Evolutionary conservation across 2,888 invertebrate genomes (phyloP).

Genomic region (Rhopalosiphum nymphaeae): DNA sequence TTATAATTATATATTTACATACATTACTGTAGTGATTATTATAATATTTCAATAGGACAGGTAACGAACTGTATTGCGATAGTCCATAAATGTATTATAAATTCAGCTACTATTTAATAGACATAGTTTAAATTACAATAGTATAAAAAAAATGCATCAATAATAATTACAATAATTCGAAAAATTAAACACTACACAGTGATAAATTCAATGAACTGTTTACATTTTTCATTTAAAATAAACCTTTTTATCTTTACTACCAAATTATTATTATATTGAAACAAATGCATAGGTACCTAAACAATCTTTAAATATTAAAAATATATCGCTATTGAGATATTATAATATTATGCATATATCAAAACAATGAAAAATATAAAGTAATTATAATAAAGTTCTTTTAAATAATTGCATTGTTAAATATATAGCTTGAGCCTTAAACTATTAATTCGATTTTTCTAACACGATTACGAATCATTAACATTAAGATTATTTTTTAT

Average conservation of each 20-base stretch:
- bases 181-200: neutral
- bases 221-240: neutral
- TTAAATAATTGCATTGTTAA: neutral
- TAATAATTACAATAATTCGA: neutral
- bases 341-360: neutral
- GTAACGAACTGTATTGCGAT: neutral
- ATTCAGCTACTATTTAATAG: neutral
- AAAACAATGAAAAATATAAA: neutral
- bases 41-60: neutral
- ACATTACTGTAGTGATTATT: neutral
- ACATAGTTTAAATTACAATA: neutral
- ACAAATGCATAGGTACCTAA: neutral
- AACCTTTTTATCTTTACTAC: neutral
- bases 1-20: neutral
- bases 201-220: neutral
- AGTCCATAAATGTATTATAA: neutral
- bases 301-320: neutral
- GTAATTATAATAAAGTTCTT: neutral
- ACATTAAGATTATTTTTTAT: neutral
- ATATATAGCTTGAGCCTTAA: neutral
- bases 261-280: neutral
- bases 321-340: neutral
- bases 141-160: neutral
- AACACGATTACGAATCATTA: neutral
- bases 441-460: neutral